These are phyloP conservation scores for Abrostola triplasia DNA, from an alignment of 2,888 invertebrate species.

Conservation along the genomic window DNA sequence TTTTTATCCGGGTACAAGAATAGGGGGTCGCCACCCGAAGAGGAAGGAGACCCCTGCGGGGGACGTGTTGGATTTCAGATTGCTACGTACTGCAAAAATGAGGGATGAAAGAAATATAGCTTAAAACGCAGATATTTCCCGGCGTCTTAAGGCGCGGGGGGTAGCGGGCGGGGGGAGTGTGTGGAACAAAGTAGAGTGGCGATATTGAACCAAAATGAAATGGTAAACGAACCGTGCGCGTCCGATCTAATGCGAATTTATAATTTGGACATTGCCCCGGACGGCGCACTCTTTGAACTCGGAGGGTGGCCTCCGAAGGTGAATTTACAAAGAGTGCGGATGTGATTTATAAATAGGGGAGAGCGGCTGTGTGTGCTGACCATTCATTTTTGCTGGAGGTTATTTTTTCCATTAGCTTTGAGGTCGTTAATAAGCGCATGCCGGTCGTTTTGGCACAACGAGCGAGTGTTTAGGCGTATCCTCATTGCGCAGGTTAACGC, in stretches of 20 bases:
- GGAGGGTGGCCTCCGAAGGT: conserved; percentile 76
- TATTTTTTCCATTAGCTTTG: conserved; percentile 74
- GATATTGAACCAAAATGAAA: conserved; percentile 89
- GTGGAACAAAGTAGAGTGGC: conserved; percentile 89
- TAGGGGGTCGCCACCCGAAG: conserved; percentile 82
- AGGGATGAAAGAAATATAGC: conserved; percentile 90
- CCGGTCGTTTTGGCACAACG: conserved; percentile 76
- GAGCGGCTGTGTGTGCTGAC: conserved; percentile 68
- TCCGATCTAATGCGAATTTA: conserved; percentile 89
- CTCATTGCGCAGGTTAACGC: conserved; percentile 86
- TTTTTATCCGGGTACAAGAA: conserved; percentile 88
- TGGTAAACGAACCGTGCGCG: conserved; percentile 88
- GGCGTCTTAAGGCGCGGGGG: conserved; percentile 86
- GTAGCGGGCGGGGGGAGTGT: conserved; percentile 79
- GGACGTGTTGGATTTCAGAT: conserved; percentile 89
- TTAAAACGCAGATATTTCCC: conserved; percentile 89
- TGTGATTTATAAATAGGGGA: conserved; percentile 85
- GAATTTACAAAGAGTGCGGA: conserved; percentile 84
- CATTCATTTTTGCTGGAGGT: conserved; percentile 71
- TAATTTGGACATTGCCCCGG: conserved; percentile 87
- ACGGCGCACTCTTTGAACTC: conserved; percentile 85
- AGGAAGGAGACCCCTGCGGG: conserved; percentile 83
- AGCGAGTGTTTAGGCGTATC: conserved; percentile 85
- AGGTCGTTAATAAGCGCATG: conserved; percentile 72
- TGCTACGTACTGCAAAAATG: conserved; percentile 90